Conservation (phyloP, 2,797 vertebrate species). For the Acanthurus lineatus region DNA sequence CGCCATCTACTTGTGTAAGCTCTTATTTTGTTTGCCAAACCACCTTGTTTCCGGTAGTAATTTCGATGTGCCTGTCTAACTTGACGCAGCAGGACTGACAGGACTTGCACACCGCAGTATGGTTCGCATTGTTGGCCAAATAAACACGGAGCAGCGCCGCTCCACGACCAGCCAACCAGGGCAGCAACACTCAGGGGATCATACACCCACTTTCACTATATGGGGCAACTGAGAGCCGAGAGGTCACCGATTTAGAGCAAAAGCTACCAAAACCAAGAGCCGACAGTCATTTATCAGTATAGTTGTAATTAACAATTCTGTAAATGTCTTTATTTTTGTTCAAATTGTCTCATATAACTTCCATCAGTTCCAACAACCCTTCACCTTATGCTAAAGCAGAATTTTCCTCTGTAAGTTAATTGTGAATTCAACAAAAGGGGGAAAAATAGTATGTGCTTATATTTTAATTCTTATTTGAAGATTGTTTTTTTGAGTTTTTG, state of each 20-base stretch:
- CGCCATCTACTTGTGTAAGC: background rate
- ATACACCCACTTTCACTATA: constrained; percentile 52
- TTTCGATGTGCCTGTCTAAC: background rate
- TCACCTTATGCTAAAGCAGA: background rate
- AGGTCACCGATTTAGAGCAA: constrained; percentile 24
- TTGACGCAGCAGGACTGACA: constrained; percentile 39
- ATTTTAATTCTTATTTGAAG: too few relatives aligned
- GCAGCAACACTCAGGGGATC: constrained; percentile 64
- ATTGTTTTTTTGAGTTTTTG: too few relatives aligned
- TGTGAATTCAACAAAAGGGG: background rate
- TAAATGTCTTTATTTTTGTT: background rate
- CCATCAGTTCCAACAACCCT: background rate
- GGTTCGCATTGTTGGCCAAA: constrained; percentile 73
- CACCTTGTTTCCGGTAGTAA: constrained; percentile 5
- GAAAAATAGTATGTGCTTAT: too few relatives aligned
- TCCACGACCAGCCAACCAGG: constrained; percentile 77
- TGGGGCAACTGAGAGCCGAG: constrained; percentile 34
- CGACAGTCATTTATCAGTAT: background rate
- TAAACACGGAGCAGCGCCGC: constrained; percentile 73
- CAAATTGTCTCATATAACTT: background rate
- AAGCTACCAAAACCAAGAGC: background rate
- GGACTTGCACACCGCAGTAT: constrained; percentile 63
- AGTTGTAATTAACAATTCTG: background rate
- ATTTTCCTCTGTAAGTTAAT: background rate
- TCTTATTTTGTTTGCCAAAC: constrained; percentile 51